Percentiles rank a stretch among this genome's conserved stretches.
phyloP scores from a whole-genome alignment of 1,140 invertebrate genomes.

The Pachypeltis micranthus region DNA sequence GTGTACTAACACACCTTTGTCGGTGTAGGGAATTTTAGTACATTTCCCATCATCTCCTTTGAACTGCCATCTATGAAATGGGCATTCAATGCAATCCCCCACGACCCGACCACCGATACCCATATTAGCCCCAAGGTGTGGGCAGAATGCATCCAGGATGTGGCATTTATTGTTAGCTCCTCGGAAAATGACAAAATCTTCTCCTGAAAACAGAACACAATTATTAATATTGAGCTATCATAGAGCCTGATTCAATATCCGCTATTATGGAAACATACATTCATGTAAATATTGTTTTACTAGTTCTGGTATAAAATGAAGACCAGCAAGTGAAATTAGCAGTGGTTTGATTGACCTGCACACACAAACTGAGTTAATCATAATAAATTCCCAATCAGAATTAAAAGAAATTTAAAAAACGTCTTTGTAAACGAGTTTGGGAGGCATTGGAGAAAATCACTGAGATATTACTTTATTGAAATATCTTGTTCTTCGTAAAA shows the following conservation, averaged over 20 bases:
- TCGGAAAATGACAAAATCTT: conserved; percentile 67
- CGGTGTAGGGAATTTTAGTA: conserved; percentile 22
- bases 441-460: no score
- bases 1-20: conserved; percentile 24
- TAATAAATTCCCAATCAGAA: no score
- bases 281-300: no score
- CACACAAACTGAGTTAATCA: no score
- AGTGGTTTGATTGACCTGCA: no score
- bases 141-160: conserved; percentile 74
- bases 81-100: conserved; percentile 70
- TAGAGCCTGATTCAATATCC: not conserved
- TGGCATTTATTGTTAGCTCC: conserved; percentile 46
- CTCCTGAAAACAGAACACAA: conserved; percentile 39
- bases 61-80: conserved; percentile 81
- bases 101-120: conserved; percentile 59
- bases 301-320: no score
- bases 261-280: not conserved
- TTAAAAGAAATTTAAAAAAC: no score
- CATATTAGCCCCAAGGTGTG: conserved; percentile 78
- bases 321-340: no score
- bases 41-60: conserved; percentile 49
- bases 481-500: no score
- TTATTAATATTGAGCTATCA: conserved; percentile 15
- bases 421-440: no score
- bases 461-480: no score